A percentile compares a stretch with the other conserved stretches of the same genome.
Conservation (phyloP, 2,797 vertebrate species). For the Spinibarbus caldwelli region DNA sequence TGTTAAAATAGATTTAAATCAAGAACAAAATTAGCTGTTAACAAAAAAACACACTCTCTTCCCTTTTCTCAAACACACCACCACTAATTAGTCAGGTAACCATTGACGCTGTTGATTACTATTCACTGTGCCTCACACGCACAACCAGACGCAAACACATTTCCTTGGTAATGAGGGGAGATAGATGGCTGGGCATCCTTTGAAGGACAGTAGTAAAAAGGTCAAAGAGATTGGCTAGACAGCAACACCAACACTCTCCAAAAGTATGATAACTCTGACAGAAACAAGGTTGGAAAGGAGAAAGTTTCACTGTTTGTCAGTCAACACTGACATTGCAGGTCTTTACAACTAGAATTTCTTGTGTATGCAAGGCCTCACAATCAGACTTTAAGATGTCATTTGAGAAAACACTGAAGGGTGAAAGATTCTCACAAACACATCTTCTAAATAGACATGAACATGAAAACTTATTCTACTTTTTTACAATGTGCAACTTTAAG, state of each 20-base stretch:
- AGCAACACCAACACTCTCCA: constrained; percentile 44
- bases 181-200: constrained; percentile 65
- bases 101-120: constrained; percentile 51
- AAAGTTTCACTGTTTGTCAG: constrained; percentile 5
- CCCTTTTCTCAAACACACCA: constrained; percentile 37
- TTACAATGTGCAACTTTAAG: neutral
- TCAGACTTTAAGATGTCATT: neutral
- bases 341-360: constrained; percentile 16
- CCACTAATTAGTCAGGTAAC: constrained; percentile 48
- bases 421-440: neutral
- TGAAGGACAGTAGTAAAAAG: constrained; percentile 61
- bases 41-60: neutral
- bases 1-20: constrained; percentile 10
- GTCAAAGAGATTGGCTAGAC: constrained; percentile 58
- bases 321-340: neutral
- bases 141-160: constrained; percentile 47
- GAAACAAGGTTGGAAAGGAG: constrained; percentile 43
- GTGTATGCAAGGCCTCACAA: neutral
- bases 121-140: constrained; percentile 46
- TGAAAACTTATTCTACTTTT: neutral
- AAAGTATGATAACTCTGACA: constrained; percentile 50
- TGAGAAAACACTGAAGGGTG: neutral
- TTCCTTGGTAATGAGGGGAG: constrained; percentile 68
- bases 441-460: neutral
- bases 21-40: neutral